These are phyloP conservation scores for Electrophaes corylata DNA, from an alignment of 2,888 invertebrate genomes.

Conservation along the genomic window DNA sequence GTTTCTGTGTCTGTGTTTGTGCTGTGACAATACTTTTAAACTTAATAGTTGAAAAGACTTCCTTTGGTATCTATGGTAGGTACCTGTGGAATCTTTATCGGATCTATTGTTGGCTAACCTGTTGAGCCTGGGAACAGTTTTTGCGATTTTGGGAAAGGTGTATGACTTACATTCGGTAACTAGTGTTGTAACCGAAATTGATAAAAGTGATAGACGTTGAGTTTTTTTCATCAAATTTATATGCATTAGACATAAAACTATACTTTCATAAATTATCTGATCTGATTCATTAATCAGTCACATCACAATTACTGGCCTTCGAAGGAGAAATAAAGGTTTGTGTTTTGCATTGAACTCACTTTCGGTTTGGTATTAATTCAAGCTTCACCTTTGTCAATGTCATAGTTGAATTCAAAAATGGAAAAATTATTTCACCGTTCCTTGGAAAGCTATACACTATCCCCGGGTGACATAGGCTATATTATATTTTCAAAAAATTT, in stretches of 20 bases:
- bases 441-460: too few species aligned
- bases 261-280: too few species aligned
- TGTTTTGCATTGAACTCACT: background rate
- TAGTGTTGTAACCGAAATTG: background rate
- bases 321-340: background rate
- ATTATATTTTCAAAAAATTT: too few species aligned
- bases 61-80: conserved; percentile 29
- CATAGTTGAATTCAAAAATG: background rate
- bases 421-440: too few species aligned
- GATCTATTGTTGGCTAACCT: conserved; percentile 6
- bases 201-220: background rate
- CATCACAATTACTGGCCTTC: background rate
- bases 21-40: conserved; percentile 41
- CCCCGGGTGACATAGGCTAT: too few species aligned
- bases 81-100: conserved; percentile 15
- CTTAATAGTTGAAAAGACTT: conserved; percentile 28
- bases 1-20: conserved; percentile 40
- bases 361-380: background rate
- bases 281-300: too few species aligned
- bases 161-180: background rate
- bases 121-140: background rate
- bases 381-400: background rate
- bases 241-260: background rate
- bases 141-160: conserved; percentile 6
- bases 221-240: background rate